Conservation (phyloP, 2,888 invertebrate species). For the Drosophila birchii region DNA sequence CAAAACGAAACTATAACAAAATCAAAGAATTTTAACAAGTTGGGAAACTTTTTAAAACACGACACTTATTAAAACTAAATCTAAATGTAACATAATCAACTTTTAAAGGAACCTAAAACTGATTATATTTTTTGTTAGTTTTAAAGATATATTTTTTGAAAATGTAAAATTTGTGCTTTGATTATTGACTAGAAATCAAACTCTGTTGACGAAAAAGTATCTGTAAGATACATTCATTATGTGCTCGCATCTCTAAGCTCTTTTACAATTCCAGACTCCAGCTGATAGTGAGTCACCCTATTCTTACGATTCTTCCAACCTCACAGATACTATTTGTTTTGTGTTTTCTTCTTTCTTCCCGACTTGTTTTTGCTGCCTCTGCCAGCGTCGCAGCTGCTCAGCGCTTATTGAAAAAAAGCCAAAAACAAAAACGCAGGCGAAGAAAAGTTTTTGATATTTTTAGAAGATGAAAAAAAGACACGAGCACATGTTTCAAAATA, state of each 20-base stretch:
- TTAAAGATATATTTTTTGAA: no score
- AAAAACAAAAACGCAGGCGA: constrained; percentile 24
- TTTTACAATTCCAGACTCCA: constrained; percentile 14
- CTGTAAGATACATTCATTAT: no score
- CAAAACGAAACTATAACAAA: background rate
- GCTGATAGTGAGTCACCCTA: constrained; percentile 33
- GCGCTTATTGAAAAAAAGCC: constrained; percentile 43
- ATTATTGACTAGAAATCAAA: background rate
- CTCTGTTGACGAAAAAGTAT: background rate
- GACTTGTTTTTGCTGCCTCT: constrained; percentile 46
- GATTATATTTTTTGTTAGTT: background rate
- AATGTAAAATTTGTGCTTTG: no score
- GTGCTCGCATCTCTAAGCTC: no score
- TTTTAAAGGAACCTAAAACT: background rate
- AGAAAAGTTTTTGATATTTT: constrained; percentile 56
- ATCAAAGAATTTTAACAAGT: background rate
- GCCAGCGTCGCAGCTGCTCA: constrained; percentile 32
- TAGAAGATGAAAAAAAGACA: constrained; percentile 55
- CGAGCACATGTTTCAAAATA: constrained; percentile 77
- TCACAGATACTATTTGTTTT: constrained; percentile 40
- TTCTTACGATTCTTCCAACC: constrained; percentile 18
- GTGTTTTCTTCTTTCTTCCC: constrained; percentile 47
- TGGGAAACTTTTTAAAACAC: background rate
- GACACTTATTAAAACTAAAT: background rate
- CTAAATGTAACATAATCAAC: no score